Evolutionary conservation across 2,113 vertebrate genomes (phyloP).

Genomic region (Saguinus imperator): DNA sequence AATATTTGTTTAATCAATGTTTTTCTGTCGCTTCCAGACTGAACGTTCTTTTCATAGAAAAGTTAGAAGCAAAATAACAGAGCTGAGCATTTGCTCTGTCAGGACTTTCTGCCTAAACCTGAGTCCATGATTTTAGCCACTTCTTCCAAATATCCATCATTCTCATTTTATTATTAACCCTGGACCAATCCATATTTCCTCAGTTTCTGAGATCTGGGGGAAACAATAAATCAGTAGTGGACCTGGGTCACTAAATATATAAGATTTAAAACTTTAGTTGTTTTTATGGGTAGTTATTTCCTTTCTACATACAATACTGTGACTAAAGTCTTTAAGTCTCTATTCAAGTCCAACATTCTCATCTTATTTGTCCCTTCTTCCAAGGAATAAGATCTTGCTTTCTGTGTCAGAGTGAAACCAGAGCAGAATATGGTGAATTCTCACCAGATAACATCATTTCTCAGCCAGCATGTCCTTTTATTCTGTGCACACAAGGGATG

Average conservation of each 20-base stretch:
- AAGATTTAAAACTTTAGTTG: background rate
- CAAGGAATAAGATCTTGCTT: background rate
- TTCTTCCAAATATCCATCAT: background rate
- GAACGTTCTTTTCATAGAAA: background rate
- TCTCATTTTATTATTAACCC: background rate
- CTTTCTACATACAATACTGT: background rate
- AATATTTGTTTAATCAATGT: background rate
- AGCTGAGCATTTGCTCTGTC: background rate
- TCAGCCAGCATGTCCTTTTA: background rate
- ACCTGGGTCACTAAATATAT: background rate
- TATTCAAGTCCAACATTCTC: background rate
- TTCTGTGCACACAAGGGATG: background rate
- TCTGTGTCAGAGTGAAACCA: background rate
- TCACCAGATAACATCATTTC: background rate
- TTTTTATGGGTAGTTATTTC: background rate
- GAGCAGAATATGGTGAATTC: background rate
- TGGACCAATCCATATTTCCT: background rate
- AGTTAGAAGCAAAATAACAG: background rate
- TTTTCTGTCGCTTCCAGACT: background rate
- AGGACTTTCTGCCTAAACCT: background rate
- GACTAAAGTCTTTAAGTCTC: background rate
- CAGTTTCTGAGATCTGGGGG: background rate
- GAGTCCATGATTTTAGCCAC: background rate
- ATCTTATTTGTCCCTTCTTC: background rate
- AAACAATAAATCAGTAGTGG: background rate